Percentiles rank a stretch among this genome's conserved stretches.
Conservation (phyloP, 2,113 vertebrate genomes). For the Aix galericulata region DNA sequence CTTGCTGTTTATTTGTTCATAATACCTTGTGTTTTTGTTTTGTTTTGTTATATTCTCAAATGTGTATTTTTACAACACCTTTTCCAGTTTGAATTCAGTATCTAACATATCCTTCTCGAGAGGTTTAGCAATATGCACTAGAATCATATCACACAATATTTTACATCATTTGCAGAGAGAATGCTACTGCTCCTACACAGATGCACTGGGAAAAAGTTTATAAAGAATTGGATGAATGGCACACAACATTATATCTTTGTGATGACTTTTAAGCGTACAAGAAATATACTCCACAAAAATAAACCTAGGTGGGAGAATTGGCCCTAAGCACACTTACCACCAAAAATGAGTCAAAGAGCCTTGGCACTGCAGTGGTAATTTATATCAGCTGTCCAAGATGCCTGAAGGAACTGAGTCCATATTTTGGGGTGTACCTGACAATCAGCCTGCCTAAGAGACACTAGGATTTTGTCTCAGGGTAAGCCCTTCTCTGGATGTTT, state of each 20-base stretch:
- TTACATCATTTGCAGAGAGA: background rate
- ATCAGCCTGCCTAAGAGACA: background rate
- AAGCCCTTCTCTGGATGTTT: background rate
- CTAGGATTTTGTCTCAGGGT: background rate
- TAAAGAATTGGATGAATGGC: background rate
- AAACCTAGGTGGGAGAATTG: background rate
- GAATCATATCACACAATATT: background rate
- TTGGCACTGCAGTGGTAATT: background rate
- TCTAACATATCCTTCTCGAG: background rate
- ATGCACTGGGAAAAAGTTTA: fast-evolving
- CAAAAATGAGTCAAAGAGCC: background rate
- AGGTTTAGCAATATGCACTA: background rate
- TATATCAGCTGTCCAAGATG: background rate
- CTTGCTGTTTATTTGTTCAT: background rate
- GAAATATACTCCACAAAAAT: background rate
- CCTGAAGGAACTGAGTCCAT: background rate
- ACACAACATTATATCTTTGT: background rate
- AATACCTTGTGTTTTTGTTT: background rate
- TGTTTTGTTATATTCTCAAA: background rate
- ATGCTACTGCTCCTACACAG: background rate
- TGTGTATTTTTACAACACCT: background rate
- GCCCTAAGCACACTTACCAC: background rate
- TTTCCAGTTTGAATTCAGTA: background rate
- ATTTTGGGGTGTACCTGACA: background rate
- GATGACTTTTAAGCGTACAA: background rate